Conservation (phyloP, 2,113 vertebrate species). For the Callaeas wilsoni region DNA sequence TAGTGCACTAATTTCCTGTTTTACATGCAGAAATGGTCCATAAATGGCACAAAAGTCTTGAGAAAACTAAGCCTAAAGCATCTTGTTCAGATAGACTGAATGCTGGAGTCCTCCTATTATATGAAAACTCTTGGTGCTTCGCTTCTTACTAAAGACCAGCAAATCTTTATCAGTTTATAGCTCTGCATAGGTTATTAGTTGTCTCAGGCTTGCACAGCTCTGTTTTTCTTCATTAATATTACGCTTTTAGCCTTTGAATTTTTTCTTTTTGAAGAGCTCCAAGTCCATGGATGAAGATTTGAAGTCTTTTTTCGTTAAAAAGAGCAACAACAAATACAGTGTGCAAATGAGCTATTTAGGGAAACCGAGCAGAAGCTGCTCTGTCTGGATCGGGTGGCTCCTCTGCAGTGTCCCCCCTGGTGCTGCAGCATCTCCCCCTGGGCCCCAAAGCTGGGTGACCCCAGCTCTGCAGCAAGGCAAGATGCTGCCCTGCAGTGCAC, state of each 20-base stretch:
- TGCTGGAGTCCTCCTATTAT: constrained; percentile 18
- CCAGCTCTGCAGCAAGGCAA: background rate
- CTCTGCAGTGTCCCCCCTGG: background rate
- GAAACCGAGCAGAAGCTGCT: background rate
- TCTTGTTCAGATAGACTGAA: background rate
- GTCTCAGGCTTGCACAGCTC: background rate
- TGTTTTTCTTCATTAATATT: constrained; percentile 53
- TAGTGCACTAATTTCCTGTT: constrained; percentile 59
- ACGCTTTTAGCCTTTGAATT: constrained; percentile 28
- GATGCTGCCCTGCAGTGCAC: background rate
- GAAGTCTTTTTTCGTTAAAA: constrained; percentile 35
- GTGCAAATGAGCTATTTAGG: background rate
- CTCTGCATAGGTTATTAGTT: constrained; percentile 16
- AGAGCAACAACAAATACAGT: background rate
- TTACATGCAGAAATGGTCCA: constrained; percentile 55
- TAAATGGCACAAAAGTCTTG: constrained; percentile 54
- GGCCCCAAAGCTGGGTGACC: background rate
- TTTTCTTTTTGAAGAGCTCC: constrained; percentile 12
- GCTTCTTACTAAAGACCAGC: background rate
- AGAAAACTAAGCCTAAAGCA: constrained; percentile 35
- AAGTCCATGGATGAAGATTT: background rate
- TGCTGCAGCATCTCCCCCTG: background rate
- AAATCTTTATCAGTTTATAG: background rate
- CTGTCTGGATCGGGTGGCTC: background rate
- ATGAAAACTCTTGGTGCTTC: background rate